These are phyloP conservation scores for Patiria miniata DNA, from an alignment of 35 echinoderm and acorn worm genomes.

Conservation along the genomic window DNA sequence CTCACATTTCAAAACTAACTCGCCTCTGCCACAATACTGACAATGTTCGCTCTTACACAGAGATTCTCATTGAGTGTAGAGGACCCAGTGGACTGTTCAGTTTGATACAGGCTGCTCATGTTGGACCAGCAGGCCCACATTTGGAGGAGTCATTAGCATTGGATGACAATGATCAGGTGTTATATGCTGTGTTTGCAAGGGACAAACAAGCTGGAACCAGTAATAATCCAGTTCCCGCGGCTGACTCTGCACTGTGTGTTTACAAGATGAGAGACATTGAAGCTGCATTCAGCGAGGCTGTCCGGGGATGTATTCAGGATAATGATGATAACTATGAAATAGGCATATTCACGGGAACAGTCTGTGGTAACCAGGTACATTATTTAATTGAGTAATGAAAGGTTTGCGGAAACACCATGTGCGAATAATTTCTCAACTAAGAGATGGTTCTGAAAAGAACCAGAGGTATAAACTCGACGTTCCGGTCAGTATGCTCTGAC, in stretches of 20 bases:
- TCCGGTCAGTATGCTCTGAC: too few species aligned
- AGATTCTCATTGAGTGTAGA: neutral
- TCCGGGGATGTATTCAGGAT: neutral
- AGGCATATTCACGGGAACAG: too few species aligned
- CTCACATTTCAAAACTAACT: neutral
- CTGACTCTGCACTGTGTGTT: slow-evolving; percentile 31
- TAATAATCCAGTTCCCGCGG: neutral
- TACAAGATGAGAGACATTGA: slow-evolving; percentile 37
- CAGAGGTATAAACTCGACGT: too few species aligned
- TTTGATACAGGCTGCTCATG: slow-evolving; percentile 41
- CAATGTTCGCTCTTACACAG: neutral
- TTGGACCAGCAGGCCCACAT: slow-evolving; percentile 35
- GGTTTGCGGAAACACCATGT: too few species aligned
- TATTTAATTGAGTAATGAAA: too few species aligned
- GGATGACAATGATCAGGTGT: neutral
- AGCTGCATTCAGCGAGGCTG: slow-evolving; percentile 17
- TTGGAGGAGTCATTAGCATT: neutral
- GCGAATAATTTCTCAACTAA: too few species aligned
- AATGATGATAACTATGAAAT: neutral
- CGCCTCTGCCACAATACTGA: neutral
- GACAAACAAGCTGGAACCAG: neutral
- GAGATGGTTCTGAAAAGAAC: too few species aligned
- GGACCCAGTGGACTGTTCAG: neutral
- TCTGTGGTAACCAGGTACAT: too few species aligned
- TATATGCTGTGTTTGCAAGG: slow-evolving; percentile 23